Conservation (phyloP, 2,797 vertebrate species). For the Lophotriccus pileatus region DNA sequence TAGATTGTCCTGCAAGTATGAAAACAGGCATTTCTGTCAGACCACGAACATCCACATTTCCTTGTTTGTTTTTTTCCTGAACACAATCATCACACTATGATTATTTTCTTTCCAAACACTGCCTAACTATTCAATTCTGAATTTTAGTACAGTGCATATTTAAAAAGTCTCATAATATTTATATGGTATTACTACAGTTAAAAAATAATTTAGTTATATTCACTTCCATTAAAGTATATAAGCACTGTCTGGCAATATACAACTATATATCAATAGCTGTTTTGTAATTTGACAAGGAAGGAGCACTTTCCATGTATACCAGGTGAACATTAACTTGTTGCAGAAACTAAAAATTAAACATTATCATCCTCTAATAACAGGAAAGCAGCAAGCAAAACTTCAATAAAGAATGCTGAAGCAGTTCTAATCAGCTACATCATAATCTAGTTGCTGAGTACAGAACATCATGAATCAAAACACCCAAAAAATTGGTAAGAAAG, state of each 20-base stretch:
- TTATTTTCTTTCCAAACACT: neutral
- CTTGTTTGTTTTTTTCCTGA: neutral
- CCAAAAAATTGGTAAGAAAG: neutral
- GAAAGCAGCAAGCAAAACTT: neutral
- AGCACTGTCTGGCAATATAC: neutral
- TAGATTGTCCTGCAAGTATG: conserved; percentile 89
- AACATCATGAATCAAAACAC: neutral
- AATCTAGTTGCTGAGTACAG: neutral
- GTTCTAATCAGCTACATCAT: neutral
- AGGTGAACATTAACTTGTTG: neutral
- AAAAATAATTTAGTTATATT: neutral
- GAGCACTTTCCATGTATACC: neutral
- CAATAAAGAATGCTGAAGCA: neutral
- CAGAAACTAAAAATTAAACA: neutral
- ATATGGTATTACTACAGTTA: neutral
- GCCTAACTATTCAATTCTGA: neutral
- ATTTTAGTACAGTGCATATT: neutral
- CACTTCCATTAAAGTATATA: neutral
- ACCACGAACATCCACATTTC: neutral
- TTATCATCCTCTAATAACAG: neutral
- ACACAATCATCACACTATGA: neutral
- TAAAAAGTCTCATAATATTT: neutral
- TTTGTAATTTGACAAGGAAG: neutral
- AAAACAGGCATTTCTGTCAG: conserved; percentile 30
- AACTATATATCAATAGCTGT: neutral